A percentile compares a stretch with the other conserved stretches of the same genome.
phyloP scores from a whole-genome alignment of 2,113 vertebrate species.

The Perca schrenkii region DNA sequence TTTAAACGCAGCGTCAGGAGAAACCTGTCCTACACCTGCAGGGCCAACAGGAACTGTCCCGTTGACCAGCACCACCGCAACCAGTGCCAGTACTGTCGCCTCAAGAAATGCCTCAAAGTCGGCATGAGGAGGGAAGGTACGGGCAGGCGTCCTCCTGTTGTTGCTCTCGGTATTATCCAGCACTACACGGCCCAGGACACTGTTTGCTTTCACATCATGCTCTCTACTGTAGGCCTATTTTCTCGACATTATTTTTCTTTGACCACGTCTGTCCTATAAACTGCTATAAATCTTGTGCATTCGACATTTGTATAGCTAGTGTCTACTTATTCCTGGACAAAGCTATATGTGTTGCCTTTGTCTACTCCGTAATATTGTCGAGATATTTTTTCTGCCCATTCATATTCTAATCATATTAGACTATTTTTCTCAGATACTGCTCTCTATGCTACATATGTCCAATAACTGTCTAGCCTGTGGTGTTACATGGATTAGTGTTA shows the following conservation, averaged over 20 bases:
- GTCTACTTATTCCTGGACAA: neutral
- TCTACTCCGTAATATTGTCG: neutral
- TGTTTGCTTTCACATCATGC: neutral
- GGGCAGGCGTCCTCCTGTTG: constrained; percentile 47
- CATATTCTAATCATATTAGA: neutral
- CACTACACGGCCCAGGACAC: neutral
- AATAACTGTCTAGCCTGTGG: neutral
- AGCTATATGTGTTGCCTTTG: constrained; percentile 33
- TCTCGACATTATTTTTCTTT: neutral
- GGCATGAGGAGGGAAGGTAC: constrained; percentile 97
- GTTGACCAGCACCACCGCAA: constrained; percentile 97
- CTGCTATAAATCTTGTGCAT: neutral
- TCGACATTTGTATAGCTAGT: neutral
- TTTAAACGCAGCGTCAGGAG: constrained; percentile 94
- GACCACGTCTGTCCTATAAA: neutral
- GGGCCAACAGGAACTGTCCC: constrained; percentile 94
- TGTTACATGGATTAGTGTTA: neutral
- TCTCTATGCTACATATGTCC: neutral
- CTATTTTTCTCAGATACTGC: neutral
- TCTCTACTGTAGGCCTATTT: neutral
- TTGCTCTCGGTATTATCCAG: constrained; percentile 14
- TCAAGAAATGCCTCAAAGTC: constrained; percentile 97
- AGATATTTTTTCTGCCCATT: neutral
- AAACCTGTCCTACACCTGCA: constrained; percentile 94
- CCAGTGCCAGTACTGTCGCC: constrained; percentile 96